Conservation (phyloP, 2,113 vertebrate genomes). For the Scytalopus superciliaris region DNA sequence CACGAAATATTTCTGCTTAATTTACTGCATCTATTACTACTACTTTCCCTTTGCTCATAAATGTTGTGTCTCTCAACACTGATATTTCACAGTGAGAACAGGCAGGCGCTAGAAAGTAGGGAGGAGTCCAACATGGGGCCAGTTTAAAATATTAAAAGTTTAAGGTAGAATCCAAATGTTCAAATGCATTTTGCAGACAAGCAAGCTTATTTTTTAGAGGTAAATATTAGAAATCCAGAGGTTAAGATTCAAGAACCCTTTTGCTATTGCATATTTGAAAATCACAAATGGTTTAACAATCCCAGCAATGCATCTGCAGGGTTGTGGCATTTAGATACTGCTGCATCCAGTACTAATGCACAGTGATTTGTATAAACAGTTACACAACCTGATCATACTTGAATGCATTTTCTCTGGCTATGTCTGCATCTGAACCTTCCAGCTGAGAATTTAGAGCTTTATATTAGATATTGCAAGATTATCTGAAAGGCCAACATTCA, state of each 20-base stretch:
- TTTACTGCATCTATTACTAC: constrained; percentile 15
- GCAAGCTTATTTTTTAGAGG: neutral
- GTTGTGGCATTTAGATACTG: neutral
- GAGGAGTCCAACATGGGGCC: neutral
- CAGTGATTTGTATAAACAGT: neutral
- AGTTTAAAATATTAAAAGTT: neutral
- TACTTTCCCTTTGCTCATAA: constrained; percentile 9
- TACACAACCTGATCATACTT: neutral
- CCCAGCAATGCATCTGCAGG: neutral
- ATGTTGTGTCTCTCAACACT: neutral
- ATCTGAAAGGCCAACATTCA: neutral
- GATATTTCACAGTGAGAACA: neutral
- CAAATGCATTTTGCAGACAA: neutral
- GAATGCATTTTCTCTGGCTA: neutral
- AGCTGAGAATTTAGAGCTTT: neutral
- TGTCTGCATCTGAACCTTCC: neutral
- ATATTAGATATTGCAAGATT: neutral
- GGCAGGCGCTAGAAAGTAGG: neutral
- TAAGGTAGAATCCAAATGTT: neutral
- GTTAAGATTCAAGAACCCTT: neutral
- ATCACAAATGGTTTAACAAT: neutral
- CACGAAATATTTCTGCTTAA: constrained; percentile 24
- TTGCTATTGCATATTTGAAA: neutral
- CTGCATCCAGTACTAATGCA: neutral
- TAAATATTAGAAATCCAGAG: neutral